phyloP scores from a whole-genome alignment of 2,888 invertebrate genomes.

The Keiferia lycopersicella region DNA sequence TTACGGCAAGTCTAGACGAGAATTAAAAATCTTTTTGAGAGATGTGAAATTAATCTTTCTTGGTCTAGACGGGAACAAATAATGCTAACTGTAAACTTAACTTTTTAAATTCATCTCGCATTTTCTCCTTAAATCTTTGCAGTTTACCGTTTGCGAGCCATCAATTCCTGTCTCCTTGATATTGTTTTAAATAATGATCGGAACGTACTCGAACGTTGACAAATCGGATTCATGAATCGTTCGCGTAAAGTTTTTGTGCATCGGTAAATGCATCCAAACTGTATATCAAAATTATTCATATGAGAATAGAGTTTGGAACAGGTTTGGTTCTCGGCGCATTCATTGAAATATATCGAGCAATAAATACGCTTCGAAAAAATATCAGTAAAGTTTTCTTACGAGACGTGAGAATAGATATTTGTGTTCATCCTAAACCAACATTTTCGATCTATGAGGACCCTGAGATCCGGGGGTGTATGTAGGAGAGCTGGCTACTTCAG shows the following conservation, averaged over 20 bases:
- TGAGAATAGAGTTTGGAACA: not conserved
- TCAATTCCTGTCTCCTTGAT: conserved; percentile 1
- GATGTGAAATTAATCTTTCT: not conserved
- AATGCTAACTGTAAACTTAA: not conserved
- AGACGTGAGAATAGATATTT: conserved; percentile 10
- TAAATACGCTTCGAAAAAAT: not conserved
- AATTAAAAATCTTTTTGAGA: not conserved
- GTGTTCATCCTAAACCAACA: conserved; percentile 23
- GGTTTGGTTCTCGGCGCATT: not conserved
- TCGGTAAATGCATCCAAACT: not conserved
- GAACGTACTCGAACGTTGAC: too few species aligned
- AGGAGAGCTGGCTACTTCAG: too few species aligned
- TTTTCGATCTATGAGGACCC: not conserved
- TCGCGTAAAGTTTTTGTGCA: not conserved
- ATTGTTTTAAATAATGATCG: too few species aligned
- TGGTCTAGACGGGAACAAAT: not conserved
- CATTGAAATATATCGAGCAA: not conserved
- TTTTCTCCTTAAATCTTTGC: not conserved
- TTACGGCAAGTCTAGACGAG: too few species aligned
- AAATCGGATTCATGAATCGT: not conserved
- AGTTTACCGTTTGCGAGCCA: not conserved
- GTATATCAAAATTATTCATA: not conserved
- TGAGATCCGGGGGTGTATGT: not conserved
- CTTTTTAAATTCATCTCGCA: not conserved
- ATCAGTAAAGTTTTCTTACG: not conserved